phyloP scores from a whole-genome alignment of 2,888 invertebrate genomes.

The Heteromurus nitidus region DNA sequence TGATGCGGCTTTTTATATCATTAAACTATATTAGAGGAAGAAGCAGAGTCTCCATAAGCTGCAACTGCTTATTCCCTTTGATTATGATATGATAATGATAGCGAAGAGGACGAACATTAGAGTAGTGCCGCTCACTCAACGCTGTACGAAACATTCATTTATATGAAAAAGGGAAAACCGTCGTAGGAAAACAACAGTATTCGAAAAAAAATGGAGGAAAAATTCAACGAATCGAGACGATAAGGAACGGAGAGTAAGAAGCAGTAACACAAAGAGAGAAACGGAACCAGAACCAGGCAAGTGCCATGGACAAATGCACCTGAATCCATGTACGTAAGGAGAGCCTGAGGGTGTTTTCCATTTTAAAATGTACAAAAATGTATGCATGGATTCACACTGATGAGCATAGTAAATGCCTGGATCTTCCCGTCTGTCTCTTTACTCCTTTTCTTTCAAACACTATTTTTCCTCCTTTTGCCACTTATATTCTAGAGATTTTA shows the following conservation, averaged over 20 bases:
- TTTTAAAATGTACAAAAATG: conserved; percentile 34
- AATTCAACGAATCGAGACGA: conserved; percentile 59
- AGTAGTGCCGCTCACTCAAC: too few relatives aligned
- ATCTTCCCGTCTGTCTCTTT: conserved; percentile 5
- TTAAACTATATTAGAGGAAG: not conserved
- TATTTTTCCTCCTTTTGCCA: conserved; percentile 19
- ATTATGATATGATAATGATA: conserved; percentile 36
- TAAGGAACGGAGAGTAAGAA: conserved; percentile 31
- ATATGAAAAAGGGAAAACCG: not conserved
- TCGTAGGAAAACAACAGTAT: conserved; percentile 36
- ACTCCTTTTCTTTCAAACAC: not conserved
- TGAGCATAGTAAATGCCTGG: conserved; percentile 57
- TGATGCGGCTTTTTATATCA: conserved; percentile 9
- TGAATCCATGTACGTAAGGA: conserved; percentile 48
- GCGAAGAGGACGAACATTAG: not conserved
- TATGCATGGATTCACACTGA: conserved; percentile 57
- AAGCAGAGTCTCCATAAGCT: too few relatives aligned
- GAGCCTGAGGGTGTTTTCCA: conserved; percentile 42
- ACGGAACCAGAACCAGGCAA: conserved; percentile 65
- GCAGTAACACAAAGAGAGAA: conserved; percentile 25
- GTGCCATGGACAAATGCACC: conserved; percentile 50
- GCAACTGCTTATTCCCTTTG: not conserved
- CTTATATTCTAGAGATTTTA: not conserved
- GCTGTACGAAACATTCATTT: conserved; percentile 8
- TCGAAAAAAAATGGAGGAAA: conserved; percentile 36